Conservation (phyloP, 2,797 vertebrate species). For the Glossophaga mutica region DNA sequence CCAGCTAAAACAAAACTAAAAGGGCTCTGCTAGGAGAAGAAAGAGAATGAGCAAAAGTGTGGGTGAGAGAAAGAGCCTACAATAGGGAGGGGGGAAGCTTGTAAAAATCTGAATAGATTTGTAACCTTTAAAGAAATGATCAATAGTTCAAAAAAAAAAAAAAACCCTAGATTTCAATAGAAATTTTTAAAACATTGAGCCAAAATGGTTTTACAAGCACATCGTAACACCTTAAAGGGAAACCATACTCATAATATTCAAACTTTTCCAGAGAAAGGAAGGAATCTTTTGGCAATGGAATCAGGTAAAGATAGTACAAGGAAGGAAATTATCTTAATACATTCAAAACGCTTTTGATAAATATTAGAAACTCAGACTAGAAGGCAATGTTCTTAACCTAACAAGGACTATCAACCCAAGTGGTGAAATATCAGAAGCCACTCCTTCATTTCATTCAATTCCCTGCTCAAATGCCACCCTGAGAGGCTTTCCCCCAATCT, state of each 20-base stretch:
- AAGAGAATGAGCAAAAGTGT: not conserved
- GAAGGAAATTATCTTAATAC: conserved; percentile 13
- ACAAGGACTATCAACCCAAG: not conserved
- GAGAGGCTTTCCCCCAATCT: not conserved
- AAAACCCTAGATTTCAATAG: not conserved
- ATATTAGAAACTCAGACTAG: not conserved
- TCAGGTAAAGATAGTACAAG: not conserved
- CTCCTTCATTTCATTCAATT: not conserved
- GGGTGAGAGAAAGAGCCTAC: not conserved
- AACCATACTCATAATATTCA: not conserved
- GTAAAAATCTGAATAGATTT: not conserved
- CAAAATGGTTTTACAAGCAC: not conserved
- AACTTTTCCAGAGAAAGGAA: not conserved
- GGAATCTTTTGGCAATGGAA: not conserved
- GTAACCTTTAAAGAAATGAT: not conserved
- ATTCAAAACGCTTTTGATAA: not conserved
- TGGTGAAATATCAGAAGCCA: not conserved
- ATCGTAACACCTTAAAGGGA: not conserved
- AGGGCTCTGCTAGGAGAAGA: not conserved
- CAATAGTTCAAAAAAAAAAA: not conserved
- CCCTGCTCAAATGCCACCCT: not conserved
- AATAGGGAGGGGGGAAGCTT: not conserved
- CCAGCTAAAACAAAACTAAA: not conserved
- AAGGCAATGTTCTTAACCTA: not conserved
- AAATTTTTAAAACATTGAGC: not conserved